Base-by-base conservation (phyloP, 2,888 invertebrate species). In the Stenotaenia linearis region DNA sequence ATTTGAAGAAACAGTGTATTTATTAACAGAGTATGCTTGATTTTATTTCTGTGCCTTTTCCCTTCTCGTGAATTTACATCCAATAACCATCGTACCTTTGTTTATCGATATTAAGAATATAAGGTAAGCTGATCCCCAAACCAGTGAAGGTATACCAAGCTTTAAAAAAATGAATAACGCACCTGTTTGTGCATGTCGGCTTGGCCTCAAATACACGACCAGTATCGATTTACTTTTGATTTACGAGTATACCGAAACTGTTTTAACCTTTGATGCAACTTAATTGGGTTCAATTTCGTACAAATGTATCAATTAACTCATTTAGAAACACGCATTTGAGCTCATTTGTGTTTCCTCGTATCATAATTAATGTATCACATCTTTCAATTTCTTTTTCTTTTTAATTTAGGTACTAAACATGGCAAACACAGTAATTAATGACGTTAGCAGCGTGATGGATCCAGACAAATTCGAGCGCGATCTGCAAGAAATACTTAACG, bases 401-500 rank as follows among this genome's bases (percentile, higher is more conserved):
- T n/a, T n/a, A n/a, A n/a, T n/a, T 10, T 12, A 56, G 56, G 23
- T 56, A 25, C 21, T 18, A 18, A 61, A 23, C 3, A 80, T 80
- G 80, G 77, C 80, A 35, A 79, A 80, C 45, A 56, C 80, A 3
- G 75, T 80, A 21, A 78, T 78, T 15, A 80, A 80, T 28, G 80
- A 79, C 21, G 79, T 74, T 15, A 40, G 76, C 10, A 74, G 32
- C 40, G 56, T 56, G 7, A 28, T 78, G 75, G 75, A 74, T 21
- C 74, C 32, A 18, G 80, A 80, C n/a, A 80, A 79, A n/a, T 80
- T 80, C 32, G 80, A 80, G 18, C 76, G 50, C 23, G 80, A 69
- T 9, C 56, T 80, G 12, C 78, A 80, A 56, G 80, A 80, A 50
- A 80, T 80, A 45, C 69, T 80, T n/a, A 80, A 80, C 7, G 80